These are phyloP conservation scores for Nomada ruficornis DNA, from an alignment of 2,888 invertebrate genomes.

Conservation along the genomic window DNA sequence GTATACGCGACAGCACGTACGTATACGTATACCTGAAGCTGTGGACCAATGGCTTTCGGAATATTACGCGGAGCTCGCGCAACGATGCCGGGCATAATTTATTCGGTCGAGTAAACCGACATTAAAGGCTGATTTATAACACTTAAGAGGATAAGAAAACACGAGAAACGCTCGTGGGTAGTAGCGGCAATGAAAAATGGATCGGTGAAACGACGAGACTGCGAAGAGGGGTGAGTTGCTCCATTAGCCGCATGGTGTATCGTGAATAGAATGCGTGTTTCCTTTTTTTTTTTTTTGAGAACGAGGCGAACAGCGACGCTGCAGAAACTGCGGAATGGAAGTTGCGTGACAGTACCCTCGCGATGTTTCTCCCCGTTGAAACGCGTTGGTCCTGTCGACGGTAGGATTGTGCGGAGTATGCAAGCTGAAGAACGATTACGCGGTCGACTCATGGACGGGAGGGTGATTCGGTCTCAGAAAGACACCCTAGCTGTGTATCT, in stretches of 20 bases:
- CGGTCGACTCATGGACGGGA: conserved; percentile 55
- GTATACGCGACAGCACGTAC: neutral
- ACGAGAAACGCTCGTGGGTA: conserved; percentile 5
- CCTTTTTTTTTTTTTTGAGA: neutral
- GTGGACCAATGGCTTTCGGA: conserved; percentile 22
- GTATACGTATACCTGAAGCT: neutral
- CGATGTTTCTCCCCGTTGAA: conserved; percentile 9
- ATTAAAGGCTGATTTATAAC: conserved; percentile 48
- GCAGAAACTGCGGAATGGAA: conserved; percentile 45
- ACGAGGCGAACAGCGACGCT: conserved; percentile 7
- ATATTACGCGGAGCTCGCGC: conserved; percentile 38
- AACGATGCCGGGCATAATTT: conserved; percentile 45
- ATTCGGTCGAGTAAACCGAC: conserved; percentile 57
- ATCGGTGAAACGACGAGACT: conserved; percentile 21
- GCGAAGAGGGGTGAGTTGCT: conserved; percentile 22
- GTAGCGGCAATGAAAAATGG: conserved; percentile 48
- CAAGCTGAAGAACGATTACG: conserved; percentile 69
- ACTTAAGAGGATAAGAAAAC: conserved; percentile 58
- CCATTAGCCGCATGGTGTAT: conserved; percentile 55
- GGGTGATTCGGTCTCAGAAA: conserved; percentile 50
- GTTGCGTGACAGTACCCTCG: conserved; percentile 23
- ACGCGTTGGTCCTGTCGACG: conserved; percentile 50
- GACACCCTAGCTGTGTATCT: conserved; percentile 30
- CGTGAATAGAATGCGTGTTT: conserved; percentile 61
- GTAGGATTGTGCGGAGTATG: conserved; percentile 71